Evolutionary conservation across 2,113 vertebrate genomes (phyloP), one percentile per base, ranked within the genome.

Genomic region (Murina feae): DNA sequence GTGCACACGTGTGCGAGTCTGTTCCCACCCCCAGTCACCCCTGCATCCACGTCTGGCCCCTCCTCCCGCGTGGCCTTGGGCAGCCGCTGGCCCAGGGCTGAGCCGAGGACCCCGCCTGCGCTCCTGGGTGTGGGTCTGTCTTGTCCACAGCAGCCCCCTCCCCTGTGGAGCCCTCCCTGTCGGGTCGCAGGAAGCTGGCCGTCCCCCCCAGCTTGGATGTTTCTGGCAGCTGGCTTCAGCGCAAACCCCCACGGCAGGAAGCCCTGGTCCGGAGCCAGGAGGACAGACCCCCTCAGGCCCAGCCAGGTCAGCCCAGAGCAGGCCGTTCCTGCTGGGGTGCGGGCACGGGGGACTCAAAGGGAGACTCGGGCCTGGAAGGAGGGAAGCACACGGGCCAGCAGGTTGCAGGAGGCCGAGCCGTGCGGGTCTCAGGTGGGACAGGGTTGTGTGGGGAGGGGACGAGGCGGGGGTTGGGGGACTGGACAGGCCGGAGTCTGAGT

Each of bases 151-250:
- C 83, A 95, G 92, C 55, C 91, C 42, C 71, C 89, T 18, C 92
- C 85, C 47, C 55, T 7, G 0, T 8, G 0, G 23, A 53, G 68
- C 72, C 51, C 9, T 71, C 82, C 18, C 65, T 23, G 0, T 18
- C 55, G 16, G 25, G 0, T 18, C 95, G 86, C 60, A 97, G 65
- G 89, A 97, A 76, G 78, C 78, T 97, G 87, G 47, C n/a, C 0
- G 1, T 97, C 10, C 91, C 96, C 17, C 8, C 71, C 53, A 91
- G 44, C 55, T 87, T 97, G 5, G 91, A 93, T 3, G 4, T 96
- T 13, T 93, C 94, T 68, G 83, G 35, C 0, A 49, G 85, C 47
- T 92, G 96, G 96, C 94, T 97, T 47, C 71, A 8, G 30, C 20
- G 58, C 0, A 66, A 81, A 23, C 47, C 58, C 37, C 55, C 20